Evolutionary conservation across 1,140 invertebrate species (phyloP).

Genomic region (Hesperophylax magnus): DNA sequence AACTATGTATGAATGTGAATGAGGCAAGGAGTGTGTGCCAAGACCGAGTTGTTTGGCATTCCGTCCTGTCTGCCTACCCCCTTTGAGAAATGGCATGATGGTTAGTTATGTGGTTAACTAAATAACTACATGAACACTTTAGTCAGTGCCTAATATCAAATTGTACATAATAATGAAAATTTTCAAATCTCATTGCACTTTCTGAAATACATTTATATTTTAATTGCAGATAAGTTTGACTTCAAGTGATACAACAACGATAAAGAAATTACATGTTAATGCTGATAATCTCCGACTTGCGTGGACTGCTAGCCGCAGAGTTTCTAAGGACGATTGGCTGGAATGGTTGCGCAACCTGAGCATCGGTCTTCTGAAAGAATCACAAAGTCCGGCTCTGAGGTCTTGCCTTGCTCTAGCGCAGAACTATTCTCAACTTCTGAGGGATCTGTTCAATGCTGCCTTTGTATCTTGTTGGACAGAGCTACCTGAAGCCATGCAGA

Average conservation of each 20-base stretch:
- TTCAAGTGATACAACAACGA: conserved; percentile 78
- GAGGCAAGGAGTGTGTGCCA: too few species aligned
- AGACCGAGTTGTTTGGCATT: too few species aligned
- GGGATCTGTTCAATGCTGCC: conserved; percentile 98
- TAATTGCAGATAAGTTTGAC: conserved; percentile 69
- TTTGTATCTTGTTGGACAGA: conserved; percentile 99
- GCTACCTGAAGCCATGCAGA: conserved; percentile 84
- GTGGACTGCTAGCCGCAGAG: conserved; percentile 90
- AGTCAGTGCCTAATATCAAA: too few species aligned
- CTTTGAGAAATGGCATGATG: too few species aligned
- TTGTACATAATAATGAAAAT: too few species aligned
- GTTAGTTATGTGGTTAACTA: too few species aligned
- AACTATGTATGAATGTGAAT: too few species aligned
- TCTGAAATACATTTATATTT: background rate
- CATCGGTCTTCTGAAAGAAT: conserved; percentile 95
- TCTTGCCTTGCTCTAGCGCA: conserved; percentile 95
- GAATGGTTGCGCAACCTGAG: conserved; percentile 95
- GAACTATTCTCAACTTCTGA: conserved; percentile 92
- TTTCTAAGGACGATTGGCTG: conserved; percentile 98
- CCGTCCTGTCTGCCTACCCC: too few species aligned
- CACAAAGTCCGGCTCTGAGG: conserved; percentile 92
- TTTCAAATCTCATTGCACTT: too few species aligned
- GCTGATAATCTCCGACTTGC: conserved; percentile 88
- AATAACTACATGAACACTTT: too few species aligned
- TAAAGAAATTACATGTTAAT: conserved; percentile 86